These are phyloP conservation scores for Lepidurus apus DNA, from an alignment of 1,140 invertebrate genomes.

Conservation along the genomic window DNA sequence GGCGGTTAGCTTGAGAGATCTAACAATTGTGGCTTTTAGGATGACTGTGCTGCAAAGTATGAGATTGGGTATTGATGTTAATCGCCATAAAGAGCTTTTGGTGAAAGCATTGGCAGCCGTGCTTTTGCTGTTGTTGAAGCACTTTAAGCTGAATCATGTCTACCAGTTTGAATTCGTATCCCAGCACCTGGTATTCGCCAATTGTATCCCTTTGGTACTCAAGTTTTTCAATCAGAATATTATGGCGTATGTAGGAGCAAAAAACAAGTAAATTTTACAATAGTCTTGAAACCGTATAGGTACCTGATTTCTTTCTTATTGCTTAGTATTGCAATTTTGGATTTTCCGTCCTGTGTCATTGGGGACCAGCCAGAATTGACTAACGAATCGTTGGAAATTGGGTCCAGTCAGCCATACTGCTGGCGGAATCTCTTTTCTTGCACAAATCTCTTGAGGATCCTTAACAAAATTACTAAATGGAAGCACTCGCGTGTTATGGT, in stretches of 20 bases:
- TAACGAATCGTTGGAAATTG: conserved; percentile 85
- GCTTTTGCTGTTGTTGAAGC: conserved; percentile 86
- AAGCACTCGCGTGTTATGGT: conserved; percentile 98
- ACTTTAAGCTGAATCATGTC: conserved; percentile 98
- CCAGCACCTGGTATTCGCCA: conserved; percentile 97
- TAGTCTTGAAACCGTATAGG: conserved; percentile 33
- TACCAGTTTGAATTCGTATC: conserved; percentile 99
- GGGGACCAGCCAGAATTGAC: conserved; percentile 93
- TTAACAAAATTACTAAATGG: conserved; percentile 99
- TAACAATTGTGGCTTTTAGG: conserved; percentile 45
- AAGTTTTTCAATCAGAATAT: conserved; percentile 99
- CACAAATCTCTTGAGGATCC: conserved; percentile 91
- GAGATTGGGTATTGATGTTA: conserved; percentile 94
- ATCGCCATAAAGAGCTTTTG: conserved; percentile 97
- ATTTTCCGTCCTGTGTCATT: conserved; percentile 94
- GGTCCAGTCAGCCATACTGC: conserved; percentile 78
- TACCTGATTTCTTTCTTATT: background rate
- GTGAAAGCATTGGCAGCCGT: conserved; percentile 96
- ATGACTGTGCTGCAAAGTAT: conserved; percentile 95
- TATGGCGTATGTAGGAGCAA: conserved; percentile 86
- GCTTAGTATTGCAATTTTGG: conserved; percentile 78
- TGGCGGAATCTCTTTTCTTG: conserved; percentile 99
- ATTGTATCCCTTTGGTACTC: conserved; percentile 95
- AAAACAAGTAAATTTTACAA: conserved; percentile 66
- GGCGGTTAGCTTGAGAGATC: background rate